These are phyloP conservation scores for Caenorhabditis remanei DNA, from an alignment of 1,140 invertebrate genomes.

Conservation along the genomic window DNA sequence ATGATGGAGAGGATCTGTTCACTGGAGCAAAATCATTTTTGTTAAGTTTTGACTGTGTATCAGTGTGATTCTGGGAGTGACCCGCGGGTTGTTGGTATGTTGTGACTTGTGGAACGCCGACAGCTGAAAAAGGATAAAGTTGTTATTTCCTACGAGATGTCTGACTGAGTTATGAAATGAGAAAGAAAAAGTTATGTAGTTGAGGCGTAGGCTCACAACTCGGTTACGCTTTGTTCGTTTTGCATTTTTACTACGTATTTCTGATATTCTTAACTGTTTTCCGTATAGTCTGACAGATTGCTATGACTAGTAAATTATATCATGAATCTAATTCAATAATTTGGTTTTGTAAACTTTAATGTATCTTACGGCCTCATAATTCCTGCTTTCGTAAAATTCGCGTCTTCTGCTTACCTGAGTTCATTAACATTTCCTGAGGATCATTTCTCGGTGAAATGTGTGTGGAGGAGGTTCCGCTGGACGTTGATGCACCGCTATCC, in stretches of 20 bases:
- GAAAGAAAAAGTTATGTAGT: neutral
- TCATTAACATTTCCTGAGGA: slow-evolving; percentile 44
- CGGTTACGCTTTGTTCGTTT: neutral
- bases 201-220: neutral
- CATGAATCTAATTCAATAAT: too few species aligned
- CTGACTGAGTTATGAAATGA: slow-evolving; percentile 17
- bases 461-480: slow-evolving; percentile 45
- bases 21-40: slow-evolving; percentile 14
- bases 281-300: too few species aligned
- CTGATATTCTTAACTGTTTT: too few species aligned
- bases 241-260: too few species aligned
- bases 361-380: too few species aligned
- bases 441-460: slow-evolving; percentile 51
- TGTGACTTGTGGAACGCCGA: slow-evolving; percentile 14
- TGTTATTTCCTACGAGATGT: slow-evolving; percentile 22
- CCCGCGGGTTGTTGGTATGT: slow-evolving; percentile 25
- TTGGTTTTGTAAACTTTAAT: too few species aligned
- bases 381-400: neutral
- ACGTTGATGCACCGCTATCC: slow-evolving; percentile 59
- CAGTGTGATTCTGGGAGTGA: slow-evolving; percentile 5
- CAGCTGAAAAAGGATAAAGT: slow-evolving; percentile 24
- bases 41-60: slow-evolving; percentile 10
- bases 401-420: neutral
- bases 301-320: too few species aligned
- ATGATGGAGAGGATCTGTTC: neutral